phyloP scores from a whole-genome alignment of 2,888 invertebrate species.

The Octodonta nipae region DNA sequence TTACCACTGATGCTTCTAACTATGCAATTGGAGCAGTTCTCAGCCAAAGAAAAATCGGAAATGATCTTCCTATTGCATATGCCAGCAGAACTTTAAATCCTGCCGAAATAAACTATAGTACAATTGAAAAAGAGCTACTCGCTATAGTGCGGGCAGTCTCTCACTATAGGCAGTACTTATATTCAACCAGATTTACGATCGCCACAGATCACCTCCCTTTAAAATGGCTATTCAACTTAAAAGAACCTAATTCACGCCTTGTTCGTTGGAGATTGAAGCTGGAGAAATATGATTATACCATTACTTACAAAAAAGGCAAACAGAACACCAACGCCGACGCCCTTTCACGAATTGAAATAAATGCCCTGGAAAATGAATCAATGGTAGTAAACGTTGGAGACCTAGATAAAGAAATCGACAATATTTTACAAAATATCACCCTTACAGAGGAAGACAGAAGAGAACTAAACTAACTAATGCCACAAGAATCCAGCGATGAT shows the following conservation, averaged over 20 bases:
- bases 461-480: too few species aligned
- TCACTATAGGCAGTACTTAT: slow-evolving; percentile 28
- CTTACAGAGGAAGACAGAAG: too few species aligned
- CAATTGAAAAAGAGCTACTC: slow-evolving; percentile 23
- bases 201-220: slow-evolving; percentile 27
- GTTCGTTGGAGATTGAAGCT: slow-evolving; percentile 23
- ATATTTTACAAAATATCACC: too few species aligned
- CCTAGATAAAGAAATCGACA: too few species aligned
- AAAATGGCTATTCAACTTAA: slow-evolving; percentile 23
- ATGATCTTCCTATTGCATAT: slow-evolving; percentile 25
- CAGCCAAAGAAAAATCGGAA: slow-evolving; percentile 22
- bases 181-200: slow-evolving; percentile 26
- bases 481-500: too few species aligned
- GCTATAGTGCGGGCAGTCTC: slow-evolving; percentile 22
- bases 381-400: too few species aligned
- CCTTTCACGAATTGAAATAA: too few species aligned
- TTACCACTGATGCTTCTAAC: slow-evolving; percentile 24
- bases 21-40: slow-evolving; percentile 22
- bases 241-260: slow-evolving; percentile 21
- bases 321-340: slow-evolving; percentile 18
- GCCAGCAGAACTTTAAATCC: slow-evolving; percentile 22
- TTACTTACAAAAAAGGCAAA: slow-evolving; percentile 21
- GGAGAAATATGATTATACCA: slow-evolving; percentile 23
- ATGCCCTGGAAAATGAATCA: too few species aligned
- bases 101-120: slow-evolving; percentile 19